Base-by-base conservation (phyloP, 1,140 invertebrate genomes). In the Aphis gossypii region DNA sequence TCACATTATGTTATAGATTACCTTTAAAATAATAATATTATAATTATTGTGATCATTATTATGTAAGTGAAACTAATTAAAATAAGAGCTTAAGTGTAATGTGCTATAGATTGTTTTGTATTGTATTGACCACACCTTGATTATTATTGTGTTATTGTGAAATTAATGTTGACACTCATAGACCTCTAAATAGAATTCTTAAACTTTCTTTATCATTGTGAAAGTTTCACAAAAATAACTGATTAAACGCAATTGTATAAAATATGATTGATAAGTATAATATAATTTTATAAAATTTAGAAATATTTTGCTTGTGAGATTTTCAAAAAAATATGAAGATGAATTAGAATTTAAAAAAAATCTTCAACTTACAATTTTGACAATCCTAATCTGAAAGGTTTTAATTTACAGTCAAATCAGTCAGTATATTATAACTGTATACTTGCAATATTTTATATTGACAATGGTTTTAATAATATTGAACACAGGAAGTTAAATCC, bases 121-220 rank as follows among this genome's bases (percentile, higher is more conserved):
- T 86, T 86, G 30, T 41, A 89, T 54, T 38, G 20, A 25, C n/a
- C 48, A 54, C 35, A 56, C 51, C 88, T 38, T 38, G 56, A 41
- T 56, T 56, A 89, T 56, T 89, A 54, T 54, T 89, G 20, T 56
- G 48, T 56, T 89, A 54, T 54, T 89, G 20, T 56, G 48, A 51
- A 88, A 89, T 56, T 5, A 23, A 89, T 41, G 11, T 87, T 87
- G 20, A 8, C 23, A 38, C 25, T 56, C 7, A n/a, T 0, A 38
- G 35, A 25, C 38, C 23, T 89, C 48, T 38, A 87, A 89, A 35
- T 54, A 23, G 7, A 54, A 89, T 54, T 23, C 5, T 11, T 44
- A 89, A 54, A 89, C 87, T 89, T 89, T 89, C 87, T 89, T 89
- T 84, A 84, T 44, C 51, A 56, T 56, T 89, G 87, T 54, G 35